A percentile compares a stretch with the other conserved stretches of the same genome.
Evolutionary conservation across 2,797 vertebrate genomes (phyloP).

Genomic region (Halcyon leucocephala): DNA sequence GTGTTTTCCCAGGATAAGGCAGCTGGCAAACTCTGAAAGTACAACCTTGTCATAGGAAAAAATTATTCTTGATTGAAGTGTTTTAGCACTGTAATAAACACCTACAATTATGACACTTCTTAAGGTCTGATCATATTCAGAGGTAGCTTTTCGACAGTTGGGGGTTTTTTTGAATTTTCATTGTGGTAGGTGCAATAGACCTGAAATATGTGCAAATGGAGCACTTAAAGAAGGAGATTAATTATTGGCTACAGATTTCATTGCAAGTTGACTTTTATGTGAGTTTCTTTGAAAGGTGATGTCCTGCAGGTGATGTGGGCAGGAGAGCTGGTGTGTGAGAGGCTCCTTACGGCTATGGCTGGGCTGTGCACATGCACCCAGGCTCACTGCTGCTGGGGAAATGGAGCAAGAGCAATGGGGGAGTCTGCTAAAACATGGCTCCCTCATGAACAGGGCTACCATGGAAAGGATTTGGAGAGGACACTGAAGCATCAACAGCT

Average conservation of each 20-base stretch:
- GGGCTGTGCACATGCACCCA: not conserved
- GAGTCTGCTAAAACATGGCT: not conserved
- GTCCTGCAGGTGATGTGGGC: not conserved
- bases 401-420: rapidly evolving
- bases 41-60: not conserved
- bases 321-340: not conserved
- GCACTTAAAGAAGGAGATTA: not conserved
- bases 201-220: not conserved
- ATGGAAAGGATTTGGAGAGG: not conserved
- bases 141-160: not conserved
- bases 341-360: rapidly evolving
- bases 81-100: not conserved
- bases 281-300: not conserved
- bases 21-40: not conserved
- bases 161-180: not conserved
- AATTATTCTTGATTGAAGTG: not conserved
- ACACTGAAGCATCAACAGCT: not conserved
- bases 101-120: not conserved
- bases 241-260: not conserved
- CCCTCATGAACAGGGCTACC: not conserved
- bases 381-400: rapidly evolving
- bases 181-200: not conserved
- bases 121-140: not conserved
- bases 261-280: not conserved
- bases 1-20: not conserved